Evolutionary conservation across 2,797 vertebrate genomes (phyloP).

Genomic region (Enteromius treurensis): DNA sequence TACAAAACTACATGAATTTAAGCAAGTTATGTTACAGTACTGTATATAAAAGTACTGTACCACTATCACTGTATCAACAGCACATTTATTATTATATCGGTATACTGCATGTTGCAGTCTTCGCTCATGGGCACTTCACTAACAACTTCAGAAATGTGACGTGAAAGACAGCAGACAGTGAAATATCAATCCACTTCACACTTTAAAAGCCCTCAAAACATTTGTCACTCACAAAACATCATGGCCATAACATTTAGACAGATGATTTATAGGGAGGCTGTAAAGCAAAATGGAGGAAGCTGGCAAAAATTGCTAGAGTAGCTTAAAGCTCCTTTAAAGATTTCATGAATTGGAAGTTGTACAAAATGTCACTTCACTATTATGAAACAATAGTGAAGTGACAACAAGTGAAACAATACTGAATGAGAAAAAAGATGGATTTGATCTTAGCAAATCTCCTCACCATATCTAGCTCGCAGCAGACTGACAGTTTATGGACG

Average conservation of each 20-base stretch:
- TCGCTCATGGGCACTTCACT: conserved; percentile 17
- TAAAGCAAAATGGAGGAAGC: not conserved
- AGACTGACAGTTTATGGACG: not conserved
- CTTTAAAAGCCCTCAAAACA: conserved; percentile 17
- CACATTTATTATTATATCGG: not conserved
- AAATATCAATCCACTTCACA: conserved; percentile 7
- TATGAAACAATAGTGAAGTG: not conserved
- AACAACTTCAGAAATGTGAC: conserved; percentile 8
- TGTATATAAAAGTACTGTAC: not conserved
- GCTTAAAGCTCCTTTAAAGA: not conserved
- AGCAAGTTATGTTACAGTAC: not conserved
- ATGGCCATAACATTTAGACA: conserved; percentile 1
- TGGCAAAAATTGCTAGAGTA: not conserved
- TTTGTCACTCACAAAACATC: conserved; percentile 11
- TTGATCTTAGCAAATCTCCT: not conserved
- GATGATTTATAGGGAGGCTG: not conserved
- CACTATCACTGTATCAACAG: not conserved
- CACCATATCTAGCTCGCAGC: not conserved
- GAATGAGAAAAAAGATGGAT: not conserved
- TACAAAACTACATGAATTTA: not conserved
- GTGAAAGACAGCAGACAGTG: conserved; percentile 3
- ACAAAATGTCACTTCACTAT: not conserved
- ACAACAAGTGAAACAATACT: not conserved
- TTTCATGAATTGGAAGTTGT: not conserved
- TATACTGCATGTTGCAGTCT: not conserved